Conservation (phyloP, 2,797 vertebrate species). For the Arctocebus calabarensis region DNA sequence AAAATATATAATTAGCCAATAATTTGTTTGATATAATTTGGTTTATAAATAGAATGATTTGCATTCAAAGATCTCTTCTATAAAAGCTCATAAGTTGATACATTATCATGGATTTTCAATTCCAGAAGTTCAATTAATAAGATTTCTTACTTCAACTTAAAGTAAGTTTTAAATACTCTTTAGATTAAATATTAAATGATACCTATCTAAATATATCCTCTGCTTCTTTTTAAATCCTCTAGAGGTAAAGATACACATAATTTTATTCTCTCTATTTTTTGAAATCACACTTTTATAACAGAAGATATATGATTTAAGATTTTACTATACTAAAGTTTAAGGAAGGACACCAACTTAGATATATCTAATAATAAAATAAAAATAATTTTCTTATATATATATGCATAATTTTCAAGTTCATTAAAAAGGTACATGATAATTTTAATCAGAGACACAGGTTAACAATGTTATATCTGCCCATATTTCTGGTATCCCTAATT, state of each 20-base stretch:
- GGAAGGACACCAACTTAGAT: background rate
- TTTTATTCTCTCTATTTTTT: background rate
- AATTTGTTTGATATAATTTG: background rate
- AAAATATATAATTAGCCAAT: background rate
- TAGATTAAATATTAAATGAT: background rate
- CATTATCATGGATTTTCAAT: background rate
- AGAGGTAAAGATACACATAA: background rate
- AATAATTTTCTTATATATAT: background rate
- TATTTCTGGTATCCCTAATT: background rate
- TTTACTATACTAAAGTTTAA: background rate
- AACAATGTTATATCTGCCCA: background rate
- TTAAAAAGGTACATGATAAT: background rate
- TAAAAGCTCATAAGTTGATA: conserved; percentile 2
- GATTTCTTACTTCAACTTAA: background rate
- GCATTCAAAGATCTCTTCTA: background rate
- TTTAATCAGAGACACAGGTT: background rate
- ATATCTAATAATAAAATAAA: background rate
- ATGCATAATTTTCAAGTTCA: background rate
- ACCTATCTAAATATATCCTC: background rate
- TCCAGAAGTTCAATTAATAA: background rate
- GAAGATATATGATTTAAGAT: background rate
- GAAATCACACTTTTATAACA: background rate
- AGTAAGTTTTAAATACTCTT: conserved; percentile 47
- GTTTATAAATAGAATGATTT: background rate
- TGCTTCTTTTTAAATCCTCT: background rate